Evolutionary conservation across 2,888 invertebrate genomes (phyloP).

Genomic region (Agrotis ipsilon): DNA sequence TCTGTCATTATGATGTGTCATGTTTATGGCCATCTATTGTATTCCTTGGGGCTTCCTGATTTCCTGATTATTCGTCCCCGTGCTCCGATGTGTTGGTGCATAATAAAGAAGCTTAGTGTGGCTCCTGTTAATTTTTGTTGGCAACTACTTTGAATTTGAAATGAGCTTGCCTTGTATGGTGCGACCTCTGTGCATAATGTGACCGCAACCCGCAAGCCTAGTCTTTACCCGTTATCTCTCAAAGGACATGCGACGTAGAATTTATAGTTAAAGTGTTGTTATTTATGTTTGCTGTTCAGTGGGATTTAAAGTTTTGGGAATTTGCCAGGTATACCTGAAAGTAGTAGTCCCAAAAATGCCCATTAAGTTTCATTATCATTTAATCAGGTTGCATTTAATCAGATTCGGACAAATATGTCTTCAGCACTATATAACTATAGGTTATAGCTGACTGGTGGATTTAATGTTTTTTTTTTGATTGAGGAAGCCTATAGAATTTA

Average conservation of each 20-base stretch:
- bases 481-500: too few species aligned
- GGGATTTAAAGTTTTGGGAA: constrained; percentile 12
- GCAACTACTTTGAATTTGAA: constrained; percentile 63
- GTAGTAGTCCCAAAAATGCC: neutral
- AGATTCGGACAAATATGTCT: too few species aligned
- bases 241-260: constrained; percentile 44
- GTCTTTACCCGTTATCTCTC: constrained; percentile 52
- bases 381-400: too few species aligned
- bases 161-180: constrained; percentile 56
- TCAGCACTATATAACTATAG: too few species aligned
- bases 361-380: neutral
- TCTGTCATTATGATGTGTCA: neutral
- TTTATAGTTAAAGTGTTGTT: constrained; percentile 38
- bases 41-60: constrained; percentile 15
- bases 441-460: too few species aligned
- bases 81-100: constrained; percentile 52
- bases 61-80: constrained; percentile 37
- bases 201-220: constrained; percentile 51
- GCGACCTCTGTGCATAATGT: constrained; percentile 63
- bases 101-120: constrained; percentile 47
- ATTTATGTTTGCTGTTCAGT: constrained; percentile 34
- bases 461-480: too few species aligned
- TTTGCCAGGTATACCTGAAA: neutral
- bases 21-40: too few species aligned
- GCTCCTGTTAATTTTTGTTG: constrained; percentile 54